phyloP scores from a whole-genome alignment of 1,140 invertebrate species.

The Polypedilum pembai region DNA sequence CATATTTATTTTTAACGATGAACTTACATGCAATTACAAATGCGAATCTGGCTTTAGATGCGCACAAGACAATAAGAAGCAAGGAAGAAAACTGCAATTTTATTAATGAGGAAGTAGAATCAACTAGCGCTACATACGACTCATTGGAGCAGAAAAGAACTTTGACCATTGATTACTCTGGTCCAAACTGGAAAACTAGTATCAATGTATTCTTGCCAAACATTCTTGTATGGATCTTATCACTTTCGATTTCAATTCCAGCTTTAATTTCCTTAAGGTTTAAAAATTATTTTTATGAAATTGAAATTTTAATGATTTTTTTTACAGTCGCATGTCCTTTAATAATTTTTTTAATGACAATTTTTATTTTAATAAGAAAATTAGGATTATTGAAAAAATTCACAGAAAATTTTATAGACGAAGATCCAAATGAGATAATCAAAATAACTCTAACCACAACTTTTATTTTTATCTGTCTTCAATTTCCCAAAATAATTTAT shows the following conservation, averaged over 20 bases:
- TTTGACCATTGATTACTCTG: background rate
- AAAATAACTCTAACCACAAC: background rate
- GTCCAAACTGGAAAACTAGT: background rate
- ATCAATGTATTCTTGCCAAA: background rate
- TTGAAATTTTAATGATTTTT: background rate
- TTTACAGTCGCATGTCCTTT: background rate
- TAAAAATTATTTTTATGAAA: background rate
- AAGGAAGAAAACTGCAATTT: background rate
- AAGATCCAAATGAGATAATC: background rate
- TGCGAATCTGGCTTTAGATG: background rate
- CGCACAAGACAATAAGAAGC: background rate
- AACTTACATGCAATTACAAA: background rate
- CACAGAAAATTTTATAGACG: background rate
- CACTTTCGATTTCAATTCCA: background rate
- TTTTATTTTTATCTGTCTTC: background rate
- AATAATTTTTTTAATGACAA: background rate
- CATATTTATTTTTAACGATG: background rate
- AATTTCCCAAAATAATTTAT: conserved; percentile 8
- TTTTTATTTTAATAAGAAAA: background rate
- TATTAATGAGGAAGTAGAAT: conserved; percentile 12
- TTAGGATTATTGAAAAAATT: background rate
- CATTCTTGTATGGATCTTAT: background rate
- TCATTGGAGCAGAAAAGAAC: background rate
- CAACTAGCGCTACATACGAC: background rate
- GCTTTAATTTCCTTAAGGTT: background rate